Percentiles rank a stretch among this genome's conserved stretches.
Conservation (phyloP, 1,140 invertebrate genomes). For the Dryas iulia region DNA sequence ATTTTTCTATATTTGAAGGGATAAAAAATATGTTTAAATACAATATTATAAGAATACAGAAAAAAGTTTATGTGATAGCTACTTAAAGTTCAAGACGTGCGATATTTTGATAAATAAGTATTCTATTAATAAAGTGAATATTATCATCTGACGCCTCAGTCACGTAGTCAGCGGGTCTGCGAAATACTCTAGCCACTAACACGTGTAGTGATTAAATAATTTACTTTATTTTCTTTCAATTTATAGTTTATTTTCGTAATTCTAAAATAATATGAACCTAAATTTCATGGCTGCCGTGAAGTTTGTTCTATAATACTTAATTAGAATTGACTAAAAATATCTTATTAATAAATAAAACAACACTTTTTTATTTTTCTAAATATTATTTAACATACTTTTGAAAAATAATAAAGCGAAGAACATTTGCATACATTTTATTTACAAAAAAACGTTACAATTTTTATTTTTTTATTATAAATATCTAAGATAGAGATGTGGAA, state of each 20-base stretch:
- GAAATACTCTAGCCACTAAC: slow-evolving; percentile 16
- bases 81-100: slow-evolving; percentile 16
- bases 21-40: background rate
- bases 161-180: slow-evolving; percentile 33
- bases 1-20: background rate
- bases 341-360: no score
- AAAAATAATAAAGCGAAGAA: no score
- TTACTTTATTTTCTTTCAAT: background rate
- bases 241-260: background rate
- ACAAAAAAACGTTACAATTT: no score
- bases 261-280: no score
- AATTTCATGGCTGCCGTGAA: no score
- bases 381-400: no score
- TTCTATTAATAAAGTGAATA: slow-evolving; percentile 31
- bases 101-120: slow-evolving; percentile 29
- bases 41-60: background rate
- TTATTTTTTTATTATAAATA: no score
- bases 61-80: slow-evolving; percentile 8
- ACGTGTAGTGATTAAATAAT: slow-evolving; percentile 13
- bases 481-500: no score
- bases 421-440: no score
- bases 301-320: no score
- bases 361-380: no score
- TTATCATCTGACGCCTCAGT: slow-evolving; percentile 26
- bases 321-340: no score